These are phyloP conservation scores for Anguilla megastoma DNA, from an alignment of 2,797 vertebrate species.

Conservation along the genomic window DNA sequence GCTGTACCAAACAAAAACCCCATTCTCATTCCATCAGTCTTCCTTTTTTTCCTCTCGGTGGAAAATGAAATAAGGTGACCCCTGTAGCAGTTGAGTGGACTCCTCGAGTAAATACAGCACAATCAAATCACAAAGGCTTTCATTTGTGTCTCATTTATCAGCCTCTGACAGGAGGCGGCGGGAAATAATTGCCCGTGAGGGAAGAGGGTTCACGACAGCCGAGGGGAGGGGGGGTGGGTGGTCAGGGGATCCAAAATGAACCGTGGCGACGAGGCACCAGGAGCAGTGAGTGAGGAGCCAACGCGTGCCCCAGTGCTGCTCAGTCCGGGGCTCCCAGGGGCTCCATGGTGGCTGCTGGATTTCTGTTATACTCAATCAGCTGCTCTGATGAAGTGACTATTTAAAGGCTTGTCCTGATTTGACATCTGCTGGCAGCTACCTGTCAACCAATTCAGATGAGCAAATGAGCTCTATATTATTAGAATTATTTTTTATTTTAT, in stretches of 20 bases:
- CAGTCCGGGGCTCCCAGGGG: not conserved
- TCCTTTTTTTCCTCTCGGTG: constrained; percentile 39
- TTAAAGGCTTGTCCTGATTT: not conserved
- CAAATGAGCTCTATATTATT: not conserved
- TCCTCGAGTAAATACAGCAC: constrained; percentile 50
- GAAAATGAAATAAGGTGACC: constrained; percentile 65
- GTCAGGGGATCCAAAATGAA: not conserved
- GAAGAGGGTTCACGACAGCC: not conserved
- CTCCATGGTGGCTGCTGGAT: not conserved
- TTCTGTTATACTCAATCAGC: not conserved
- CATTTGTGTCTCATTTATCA: constrained; percentile 58
- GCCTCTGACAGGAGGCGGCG: constrained; percentile 55
- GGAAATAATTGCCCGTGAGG: too few relatives aligned
- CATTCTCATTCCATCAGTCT: constrained; percentile 53
- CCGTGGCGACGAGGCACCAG: not conserved
- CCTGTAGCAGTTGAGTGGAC: constrained; percentile 47
- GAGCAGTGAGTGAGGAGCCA: not conserved
- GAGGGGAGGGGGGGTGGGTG: not conserved
- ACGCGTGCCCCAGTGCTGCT: not conserved
- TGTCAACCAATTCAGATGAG: not conserved
- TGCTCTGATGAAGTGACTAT: not conserved
- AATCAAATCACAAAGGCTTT: constrained; percentile 40
- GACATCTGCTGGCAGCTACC: not conserved
- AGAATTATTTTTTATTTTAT: not conserved
- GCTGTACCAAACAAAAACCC: constrained; percentile 46